Base-by-base conservation (phyloP, 2,888 invertebrate genomes). In the Schizaphis graminum region DNA sequence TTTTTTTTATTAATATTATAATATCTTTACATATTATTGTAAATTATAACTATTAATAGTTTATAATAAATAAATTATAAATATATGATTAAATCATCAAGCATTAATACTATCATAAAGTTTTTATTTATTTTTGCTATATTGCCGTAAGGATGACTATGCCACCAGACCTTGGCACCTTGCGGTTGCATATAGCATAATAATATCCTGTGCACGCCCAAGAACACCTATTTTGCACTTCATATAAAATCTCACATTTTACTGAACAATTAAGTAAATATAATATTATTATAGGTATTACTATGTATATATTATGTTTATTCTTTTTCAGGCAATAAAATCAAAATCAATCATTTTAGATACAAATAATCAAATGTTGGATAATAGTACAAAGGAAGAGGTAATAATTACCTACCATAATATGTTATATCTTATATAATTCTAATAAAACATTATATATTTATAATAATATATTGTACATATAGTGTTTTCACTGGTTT, bases 391-490 rank as follows among this genome's bases (percentile, higher is more conserved):
- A 24, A 95, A 95, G 67, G 95, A 95, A 94, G 95, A 95, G 92
- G 95, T 95, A 94, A 91, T 13, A 44, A 11, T 16, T n/a, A 57
- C 0, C 41, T n/a, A 57, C 0, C 41, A 21, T 21, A 49, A 5
- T 41, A 5, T 56, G 95, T 95, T 96, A 41, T 93, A 94, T 41
- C 16, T 57, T 77, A n/a, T 77, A n/a, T 67, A 35, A 67, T 77
- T 21, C 2, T 77, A 35, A 77, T 57, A 89, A 1, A 44, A 44
- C 41, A 44, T 57, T 77, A n/a, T 44, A 44, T 67, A n/a, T n/a
- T 77, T 21, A 21, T 67, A 67, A 67, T 41, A 89, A 94, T 89
- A 94, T 95, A 41, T 95, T 95, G 95, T 95, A 95, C 95, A 95
- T 95, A 94, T 95, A 94, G 95, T 95, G 94, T 61, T 84, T 21